Conservation (phyloP, 2,888 invertebrate genomes). For the Drosophila mettleri region DNA sequence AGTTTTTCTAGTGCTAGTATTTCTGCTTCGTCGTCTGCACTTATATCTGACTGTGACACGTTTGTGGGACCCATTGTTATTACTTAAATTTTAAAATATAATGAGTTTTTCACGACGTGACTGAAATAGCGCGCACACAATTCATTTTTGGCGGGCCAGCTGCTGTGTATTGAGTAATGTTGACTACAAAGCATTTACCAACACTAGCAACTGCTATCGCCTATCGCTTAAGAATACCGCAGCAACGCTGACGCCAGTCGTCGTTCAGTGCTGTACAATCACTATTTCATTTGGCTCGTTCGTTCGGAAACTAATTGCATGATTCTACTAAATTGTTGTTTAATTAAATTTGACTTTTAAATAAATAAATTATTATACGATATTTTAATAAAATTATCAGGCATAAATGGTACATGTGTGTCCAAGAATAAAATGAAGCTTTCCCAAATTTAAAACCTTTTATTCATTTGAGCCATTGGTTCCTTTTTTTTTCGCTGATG, state of each 20-base stretch:
- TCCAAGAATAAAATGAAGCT: neutral
- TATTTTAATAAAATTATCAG: neutral
- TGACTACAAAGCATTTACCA: constrained; percentile 17
- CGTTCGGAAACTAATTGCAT: neutral
- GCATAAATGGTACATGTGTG: neutral
- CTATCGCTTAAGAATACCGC: constrained; percentile 4
- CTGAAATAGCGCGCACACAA: constrained; percentile 44
- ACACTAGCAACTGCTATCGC: constrained; percentile 20
- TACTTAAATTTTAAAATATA: neutral
- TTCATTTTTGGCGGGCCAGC: constrained; percentile 64
- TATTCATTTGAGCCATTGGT: constrained; percentile 29
- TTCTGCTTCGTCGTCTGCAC: constrained; percentile 78
- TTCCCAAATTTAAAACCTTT: neutral
- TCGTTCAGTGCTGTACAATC: constrained; percentile 21
- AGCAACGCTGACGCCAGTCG: constrained; percentile 3
- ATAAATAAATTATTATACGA: neutral
- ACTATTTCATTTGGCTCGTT: neutral
- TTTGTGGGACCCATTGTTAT: constrained; percentile 55
- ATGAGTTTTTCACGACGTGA: neutral
- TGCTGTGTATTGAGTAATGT: constrained; percentile 30
- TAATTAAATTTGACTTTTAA: neutral
- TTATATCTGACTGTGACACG: constrained; percentile 45
- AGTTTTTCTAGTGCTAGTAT: constrained; percentile 78
- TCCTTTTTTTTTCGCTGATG: constrained; percentile 24
- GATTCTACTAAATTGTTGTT: neutral